Conservation (phyloP, 1,140 invertebrate genomes). For the Eueides isabella region DNA sequence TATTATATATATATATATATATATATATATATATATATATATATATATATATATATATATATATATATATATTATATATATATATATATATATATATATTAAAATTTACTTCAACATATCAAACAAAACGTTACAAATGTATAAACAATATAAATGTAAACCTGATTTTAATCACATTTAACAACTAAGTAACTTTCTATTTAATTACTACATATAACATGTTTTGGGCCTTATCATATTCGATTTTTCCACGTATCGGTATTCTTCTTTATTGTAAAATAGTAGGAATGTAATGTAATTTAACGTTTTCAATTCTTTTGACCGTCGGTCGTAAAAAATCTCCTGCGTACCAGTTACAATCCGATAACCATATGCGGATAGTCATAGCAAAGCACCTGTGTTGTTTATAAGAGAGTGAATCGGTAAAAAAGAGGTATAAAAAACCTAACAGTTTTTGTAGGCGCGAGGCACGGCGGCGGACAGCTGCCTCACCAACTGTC, state of each 20-base stretch:
- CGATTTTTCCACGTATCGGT: background rate
- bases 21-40: too few species aligned
- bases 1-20: too few species aligned
- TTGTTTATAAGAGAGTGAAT: conserved; percentile 80
- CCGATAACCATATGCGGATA: conserved; percentile 77
- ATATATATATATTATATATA: too few species aligned
- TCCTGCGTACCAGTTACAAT: conserved; percentile 54
- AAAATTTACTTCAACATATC: background rate
- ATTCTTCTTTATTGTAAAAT: background rate
- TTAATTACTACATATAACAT: background rate
- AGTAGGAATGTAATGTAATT: background rate
- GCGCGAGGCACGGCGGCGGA: conserved; percentile 70
- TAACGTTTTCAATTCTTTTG: conserved; percentile 23
- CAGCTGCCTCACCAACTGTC: conserved; percentile 79
- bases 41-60: too few species aligned
- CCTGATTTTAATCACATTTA: conserved; percentile 1
- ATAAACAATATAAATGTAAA: background rate
- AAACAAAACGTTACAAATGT: background rate
- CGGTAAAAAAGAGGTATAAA: conserved; percentile 74
- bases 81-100: background rate
- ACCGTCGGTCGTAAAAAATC: conserved; percentile 59
- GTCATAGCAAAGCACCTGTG: conserved; percentile 78
- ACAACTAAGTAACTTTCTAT: background rate
- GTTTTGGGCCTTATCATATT: background rate
- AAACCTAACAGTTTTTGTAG: conserved; percentile 77